Evolutionary conservation across 2,888 invertebrate genomes (phyloP).

Genomic region (Artemia sinica): DNA sequence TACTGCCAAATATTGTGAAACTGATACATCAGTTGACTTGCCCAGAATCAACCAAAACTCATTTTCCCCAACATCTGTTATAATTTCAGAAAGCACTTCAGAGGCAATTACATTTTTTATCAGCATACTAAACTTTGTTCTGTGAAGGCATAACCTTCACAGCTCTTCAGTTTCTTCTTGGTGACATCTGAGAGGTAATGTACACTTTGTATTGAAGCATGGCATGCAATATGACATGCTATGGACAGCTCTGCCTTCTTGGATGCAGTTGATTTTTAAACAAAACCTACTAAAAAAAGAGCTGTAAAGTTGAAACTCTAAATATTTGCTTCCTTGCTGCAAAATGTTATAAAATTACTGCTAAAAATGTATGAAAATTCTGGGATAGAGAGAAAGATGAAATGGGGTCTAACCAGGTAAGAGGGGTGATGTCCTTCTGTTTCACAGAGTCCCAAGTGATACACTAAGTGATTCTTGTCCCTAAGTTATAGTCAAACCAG

Average conservation of each 20-base stretch:
- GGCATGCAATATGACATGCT: background rate
- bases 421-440: too few relatives aligned
- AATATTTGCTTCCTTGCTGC: too few relatives aligned
- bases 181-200: constrained; percentile 3
- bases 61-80: constrained; percentile 25
- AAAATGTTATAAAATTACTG: too few relatives aligned
- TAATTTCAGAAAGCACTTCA: constrained; percentile 24
- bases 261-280: background rate
- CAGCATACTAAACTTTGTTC: constrained; percentile 26
- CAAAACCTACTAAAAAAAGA: background rate
- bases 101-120: constrained; percentile 26
- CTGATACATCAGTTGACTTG: constrained; percentile 26
- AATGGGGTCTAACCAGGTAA: too few relatives aligned
- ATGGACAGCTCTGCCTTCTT: background rate
- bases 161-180: background rate
- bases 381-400: too few relatives aligned
- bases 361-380: too few relatives aligned
- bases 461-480: too few relatives aligned
- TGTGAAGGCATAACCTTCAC: constrained; percentile 23
- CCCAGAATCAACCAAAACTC: constrained; percentile 26
- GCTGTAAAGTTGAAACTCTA: too few relatives aligned
- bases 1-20: constrained; percentile 26
- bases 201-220: background rate
- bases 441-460: too few relatives aligned
- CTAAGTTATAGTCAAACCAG: too few relatives aligned